A percentile compares a stretch with the other conserved stretches of the same genome.
These are phyloP conservation scores for Agrochola macilenta DNA, from an alignment of 2,888 invertebrate species.

Conservation along the genomic window DNA sequence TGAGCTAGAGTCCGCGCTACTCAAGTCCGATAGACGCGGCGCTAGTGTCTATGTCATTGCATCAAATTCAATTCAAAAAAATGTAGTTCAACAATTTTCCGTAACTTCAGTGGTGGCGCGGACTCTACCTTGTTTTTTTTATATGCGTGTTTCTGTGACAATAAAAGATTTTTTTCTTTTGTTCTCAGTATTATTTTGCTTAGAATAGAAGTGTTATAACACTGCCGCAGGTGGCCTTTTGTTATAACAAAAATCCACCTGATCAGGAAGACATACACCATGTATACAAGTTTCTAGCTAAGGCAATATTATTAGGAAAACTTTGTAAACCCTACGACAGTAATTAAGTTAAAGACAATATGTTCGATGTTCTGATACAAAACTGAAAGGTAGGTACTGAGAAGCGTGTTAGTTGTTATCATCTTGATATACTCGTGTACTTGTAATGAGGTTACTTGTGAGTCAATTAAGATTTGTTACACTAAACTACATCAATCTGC, in stretches of 20 bases:
- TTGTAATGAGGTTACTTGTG: constrained; percentile 37
- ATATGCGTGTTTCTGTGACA: no score
- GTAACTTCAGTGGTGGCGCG: no score
- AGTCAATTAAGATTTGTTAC: constrained; percentile 31
- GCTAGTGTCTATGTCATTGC: no score
- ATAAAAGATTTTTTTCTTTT: no score
- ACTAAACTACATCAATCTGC: neutral
- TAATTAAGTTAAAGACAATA: constrained; percentile 41
- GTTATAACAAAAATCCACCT: neutral
- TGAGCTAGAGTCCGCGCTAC: no score
- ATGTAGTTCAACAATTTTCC: no score
- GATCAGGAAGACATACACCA: constrained; percentile 14
- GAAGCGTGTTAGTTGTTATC: constrained; percentile 25
- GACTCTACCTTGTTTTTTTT: no score
- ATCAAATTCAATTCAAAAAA: no score
- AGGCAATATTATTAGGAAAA: constrained; percentile 40
- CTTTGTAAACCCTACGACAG: constrained; percentile 27
- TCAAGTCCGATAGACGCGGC: no score
- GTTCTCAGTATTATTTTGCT: no score
- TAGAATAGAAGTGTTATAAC: no score
- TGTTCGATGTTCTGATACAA: constrained; percentile 40
- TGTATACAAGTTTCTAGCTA: constrained; percentile 12
- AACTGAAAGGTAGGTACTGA: constrained; percentile 25
- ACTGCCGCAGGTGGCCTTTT: no score
- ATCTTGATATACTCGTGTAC: constrained; percentile 23